Conservation (phyloP, 2,797 vertebrate species). For the Myiothlypis coronata region DNA sequence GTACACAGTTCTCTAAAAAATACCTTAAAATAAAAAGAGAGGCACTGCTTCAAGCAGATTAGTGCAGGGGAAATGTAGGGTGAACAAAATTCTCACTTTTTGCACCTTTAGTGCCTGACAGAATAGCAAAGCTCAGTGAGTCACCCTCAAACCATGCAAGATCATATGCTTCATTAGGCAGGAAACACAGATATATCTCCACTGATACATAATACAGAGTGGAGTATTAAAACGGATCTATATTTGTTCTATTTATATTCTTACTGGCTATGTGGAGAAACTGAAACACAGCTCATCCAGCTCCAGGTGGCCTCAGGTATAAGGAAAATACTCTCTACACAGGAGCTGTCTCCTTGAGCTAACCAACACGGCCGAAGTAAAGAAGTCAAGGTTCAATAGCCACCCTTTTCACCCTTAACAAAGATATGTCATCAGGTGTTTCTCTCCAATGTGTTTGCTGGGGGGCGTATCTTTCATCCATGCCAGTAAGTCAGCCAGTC, state of each 20-base stretch:
- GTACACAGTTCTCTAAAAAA: neutral
- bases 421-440: neutral
- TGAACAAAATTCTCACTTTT: constrained; percentile 24
- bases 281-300: neutral
- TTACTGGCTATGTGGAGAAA: constrained; percentile 16
- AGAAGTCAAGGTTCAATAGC: neutral
- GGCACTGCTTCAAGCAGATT: neutral
- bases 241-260: constrained; percentile 61
- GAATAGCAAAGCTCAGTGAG: constrained; percentile 26
- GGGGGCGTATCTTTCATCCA: neutral
- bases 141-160: constrained; percentile 40
- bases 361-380: neutral
- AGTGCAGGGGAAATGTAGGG: neutral
- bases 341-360: neutral
- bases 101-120: neutral
- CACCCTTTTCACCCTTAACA: neutral
- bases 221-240: constrained; percentile 49
- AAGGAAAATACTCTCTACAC: neutral
- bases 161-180: constrained; percentile 57
- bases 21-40: neutral
- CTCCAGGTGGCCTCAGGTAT: constrained; percentile 48
- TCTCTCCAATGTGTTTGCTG: neutral
- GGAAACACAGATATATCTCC: constrained; percentile 60
- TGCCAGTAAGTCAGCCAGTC: neutral
- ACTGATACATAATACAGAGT: constrained; percentile 58